Evolutionary conservation across 2,888 invertebrate species (phyloP).

Genomic region (Incurvaria masculella): DNA sequence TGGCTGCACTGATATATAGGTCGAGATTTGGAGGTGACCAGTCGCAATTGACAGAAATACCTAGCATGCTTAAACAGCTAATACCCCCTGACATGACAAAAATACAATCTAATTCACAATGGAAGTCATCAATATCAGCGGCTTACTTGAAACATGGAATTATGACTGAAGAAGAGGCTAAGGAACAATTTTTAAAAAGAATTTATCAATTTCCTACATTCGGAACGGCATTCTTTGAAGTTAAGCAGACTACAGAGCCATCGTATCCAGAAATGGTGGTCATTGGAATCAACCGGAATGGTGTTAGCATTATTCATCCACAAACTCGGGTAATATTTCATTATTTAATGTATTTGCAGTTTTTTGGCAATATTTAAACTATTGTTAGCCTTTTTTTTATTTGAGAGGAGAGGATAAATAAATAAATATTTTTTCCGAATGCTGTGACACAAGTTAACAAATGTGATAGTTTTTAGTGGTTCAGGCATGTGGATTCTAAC

Average conservation of each 20-base stretch:
- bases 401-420: no score
- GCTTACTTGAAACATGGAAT: slow-evolving; percentile 61
- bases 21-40: slow-evolving; percentile 71
- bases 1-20: slow-evolving; percentile 78
- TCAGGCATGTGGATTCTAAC: no score
- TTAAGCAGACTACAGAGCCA: slow-evolving; percentile 87
- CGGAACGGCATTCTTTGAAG: slow-evolving; percentile 94
- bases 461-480: no score
- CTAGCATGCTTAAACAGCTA: slow-evolving; percentile 48
- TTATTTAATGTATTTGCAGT: slow-evolving; percentile 6
- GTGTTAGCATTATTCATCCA: slow-evolving; percentile 87
- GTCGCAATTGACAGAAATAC: slow-evolving; percentile 53
- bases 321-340: slow-evolving; percentile 71
- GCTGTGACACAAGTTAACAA: no score
- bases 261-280: slow-evolving; percentile 82
- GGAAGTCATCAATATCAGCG: slow-evolving; percentile 71
- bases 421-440: no score
- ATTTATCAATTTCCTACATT: slow-evolving; percentile 84
- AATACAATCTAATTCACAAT: slow-evolving; percentile 69
- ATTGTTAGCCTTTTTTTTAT: slow-evolving; percentile 8
- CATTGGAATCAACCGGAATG: slow-evolving; percentile 87
- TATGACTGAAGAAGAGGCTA: slow-evolving; percentile 69
- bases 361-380: slow-evolving; percentile 3
- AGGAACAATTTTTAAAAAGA: slow-evolving; percentile 72
- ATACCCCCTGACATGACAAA: slow-evolving; percentile 77